Evolutionary conservation across 2,113 vertebrate species (phyloP).

Genomic region (Ailurus styani): DNA sequence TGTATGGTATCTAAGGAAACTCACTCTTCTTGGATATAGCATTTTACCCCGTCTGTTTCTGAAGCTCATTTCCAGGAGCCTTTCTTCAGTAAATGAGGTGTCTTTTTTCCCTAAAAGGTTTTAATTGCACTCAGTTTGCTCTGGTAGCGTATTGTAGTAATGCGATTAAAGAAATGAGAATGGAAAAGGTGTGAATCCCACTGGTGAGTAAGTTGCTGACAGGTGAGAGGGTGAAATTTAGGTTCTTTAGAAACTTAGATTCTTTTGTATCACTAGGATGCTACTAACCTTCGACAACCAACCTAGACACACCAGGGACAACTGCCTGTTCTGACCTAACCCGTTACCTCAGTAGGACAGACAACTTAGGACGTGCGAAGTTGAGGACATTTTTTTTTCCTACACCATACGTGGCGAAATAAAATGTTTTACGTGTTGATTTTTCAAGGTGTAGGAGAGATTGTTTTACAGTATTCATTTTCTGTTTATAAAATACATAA

Average conservation of each 20-base stretch:
- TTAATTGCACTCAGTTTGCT: neutral
- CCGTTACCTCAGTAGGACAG: neutral
- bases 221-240: neutral
- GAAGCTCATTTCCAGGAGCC: conserved; percentile 43
- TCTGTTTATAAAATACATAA: neutral
- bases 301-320: neutral
- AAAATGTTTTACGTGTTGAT: neutral
- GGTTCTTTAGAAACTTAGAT: neutral
- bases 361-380: neutral
- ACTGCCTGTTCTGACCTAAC: neutral
- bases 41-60: conserved; percentile 19
- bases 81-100: conserved; percentile 1
- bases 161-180: neutral
- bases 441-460: conserved; percentile 24
- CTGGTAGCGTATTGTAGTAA: neutral
- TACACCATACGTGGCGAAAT: neutral
- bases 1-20: neutral
- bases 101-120: neutral
- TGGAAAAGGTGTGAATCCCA: neutral
- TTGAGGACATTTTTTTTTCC: neutral
- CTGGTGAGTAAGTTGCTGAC: neutral
- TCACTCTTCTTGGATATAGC: neutral
- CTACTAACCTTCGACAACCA: neutral
- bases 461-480: neutral
- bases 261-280: neutral